Percentiles rank a stretch among this genome's conserved stretches.
These are phyloP conservation scores for Platyrinchus mystaceus DNA, from an alignment of 2,797 vertebrate genomes.

Conservation along the genomic window DNA sequence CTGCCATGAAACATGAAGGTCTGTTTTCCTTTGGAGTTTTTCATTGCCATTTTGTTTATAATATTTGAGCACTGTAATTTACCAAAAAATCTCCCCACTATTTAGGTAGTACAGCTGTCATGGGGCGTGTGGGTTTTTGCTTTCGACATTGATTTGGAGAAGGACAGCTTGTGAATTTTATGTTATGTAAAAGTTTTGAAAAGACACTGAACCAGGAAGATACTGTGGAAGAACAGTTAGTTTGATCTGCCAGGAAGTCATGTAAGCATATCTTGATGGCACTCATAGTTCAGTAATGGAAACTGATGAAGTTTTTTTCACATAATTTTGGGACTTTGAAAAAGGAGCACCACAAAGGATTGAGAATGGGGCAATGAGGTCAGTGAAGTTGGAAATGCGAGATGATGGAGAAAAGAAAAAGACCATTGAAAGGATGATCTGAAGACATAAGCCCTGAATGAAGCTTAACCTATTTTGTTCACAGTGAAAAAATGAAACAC, in stretches of 20 bases:
- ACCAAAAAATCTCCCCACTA: accelerated
- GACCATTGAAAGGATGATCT: neutral
- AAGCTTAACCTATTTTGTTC: neutral
- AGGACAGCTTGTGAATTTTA: neutral
- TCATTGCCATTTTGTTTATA: neutral
- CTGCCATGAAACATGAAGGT: neutral
- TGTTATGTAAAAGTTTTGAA: neutral
- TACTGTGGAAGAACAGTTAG: neutral
- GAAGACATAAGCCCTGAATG: neutral
- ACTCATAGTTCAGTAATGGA: neutral
- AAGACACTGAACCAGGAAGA: neutral
- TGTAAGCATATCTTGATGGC: neutral
- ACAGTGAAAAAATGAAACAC: neutral
- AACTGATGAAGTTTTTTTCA: neutral
- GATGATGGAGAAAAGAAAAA: neutral
- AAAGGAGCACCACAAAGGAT: neutral
- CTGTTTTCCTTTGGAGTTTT: neutral
- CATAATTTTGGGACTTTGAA: neutral
- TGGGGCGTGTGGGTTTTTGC: neutral
- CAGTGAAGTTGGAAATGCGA: neutral
- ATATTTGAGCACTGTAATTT: neutral
- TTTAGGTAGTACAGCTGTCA: neutral
- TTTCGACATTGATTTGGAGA: neutral
- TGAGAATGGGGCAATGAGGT: neutral
- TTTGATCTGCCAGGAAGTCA: neutral